Evolutionary conservation across 1,140 invertebrate genomes (phyloP).

Genomic region (Drosophila navojoa): DNA sequence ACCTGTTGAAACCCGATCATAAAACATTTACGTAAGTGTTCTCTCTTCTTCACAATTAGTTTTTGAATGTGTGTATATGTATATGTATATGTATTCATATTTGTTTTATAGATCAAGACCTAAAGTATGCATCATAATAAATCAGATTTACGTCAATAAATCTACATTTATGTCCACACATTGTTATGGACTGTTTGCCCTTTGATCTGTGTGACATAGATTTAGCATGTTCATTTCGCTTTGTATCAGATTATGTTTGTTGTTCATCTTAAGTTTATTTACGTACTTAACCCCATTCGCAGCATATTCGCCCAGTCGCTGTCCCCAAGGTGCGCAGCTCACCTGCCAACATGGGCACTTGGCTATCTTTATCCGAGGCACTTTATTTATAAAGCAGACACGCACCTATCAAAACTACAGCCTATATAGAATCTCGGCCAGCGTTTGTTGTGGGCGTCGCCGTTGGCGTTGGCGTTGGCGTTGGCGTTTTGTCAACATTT

Average conservation of each 20-base stretch:
- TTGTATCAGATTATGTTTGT: slow-evolving; percentile 10
- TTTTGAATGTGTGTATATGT: too few species aligned
- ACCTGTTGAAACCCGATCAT: too few species aligned
- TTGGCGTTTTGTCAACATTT: slow-evolving; percentile 75
- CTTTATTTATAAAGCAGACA: slow-evolving; percentile 80
- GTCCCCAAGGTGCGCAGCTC: slow-evolving; percentile 46
- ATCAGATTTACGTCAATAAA: not conserved
- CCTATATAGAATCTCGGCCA: slow-evolving; percentile 61
- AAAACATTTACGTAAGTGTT: too few species aligned
- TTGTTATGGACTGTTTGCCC: not conserved
- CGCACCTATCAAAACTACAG: slow-evolving; percentile 52
- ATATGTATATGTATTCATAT: too few species aligned
- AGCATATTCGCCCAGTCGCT: slow-evolving; percentile 3
- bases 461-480: slow-evolving; percentile 47
- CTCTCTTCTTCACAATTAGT: too few species aligned
- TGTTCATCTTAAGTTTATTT: slow-evolving; percentile 25
- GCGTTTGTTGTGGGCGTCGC: slow-evolving; percentile 54
- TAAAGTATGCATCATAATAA: not conserved
- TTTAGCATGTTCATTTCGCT: not conserved
- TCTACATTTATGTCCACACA: not conserved
- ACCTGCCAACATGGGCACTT: slow-evolving; percentile 57
- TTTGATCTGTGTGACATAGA: not conserved
- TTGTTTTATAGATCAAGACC: too few species aligned
- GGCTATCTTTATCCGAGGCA: slow-evolving; percentile 68
- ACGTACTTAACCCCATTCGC: slow-evolving; percentile 52